Evolutionary conservation across 2,888 invertebrate genomes (phyloP).

Genomic region (Melitaea athalia): DNA sequence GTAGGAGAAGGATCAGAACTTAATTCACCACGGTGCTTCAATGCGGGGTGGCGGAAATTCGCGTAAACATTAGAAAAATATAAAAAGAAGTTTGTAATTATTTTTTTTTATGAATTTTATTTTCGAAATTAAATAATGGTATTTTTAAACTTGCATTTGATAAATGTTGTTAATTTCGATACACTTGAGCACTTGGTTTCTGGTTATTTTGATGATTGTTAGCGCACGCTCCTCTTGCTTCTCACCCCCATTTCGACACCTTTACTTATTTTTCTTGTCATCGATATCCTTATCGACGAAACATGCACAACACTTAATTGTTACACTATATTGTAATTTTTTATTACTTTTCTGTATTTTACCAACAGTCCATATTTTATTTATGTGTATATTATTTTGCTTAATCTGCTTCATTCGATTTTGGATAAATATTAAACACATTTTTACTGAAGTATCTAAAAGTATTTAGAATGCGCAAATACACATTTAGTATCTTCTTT

Average conservation of each 20-base stretch:
- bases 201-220: conserved; percentile 69
- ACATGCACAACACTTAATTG: conserved; percentile 23
- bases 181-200: conserved; percentile 2
- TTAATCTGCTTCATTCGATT: conserved; percentile 9
- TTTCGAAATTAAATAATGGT: too few relatives aligned
- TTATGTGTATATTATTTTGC: conserved; percentile 17
- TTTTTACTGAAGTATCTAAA: neutral
- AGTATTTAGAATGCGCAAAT: neutral
- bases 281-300: conserved; percentile 3
- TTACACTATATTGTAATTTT: conserved; percentile 8
- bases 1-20: too few relatives aligned
- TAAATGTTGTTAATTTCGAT: neutral
- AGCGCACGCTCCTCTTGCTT: conserved; percentile 79
- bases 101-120: too few relatives aligned
- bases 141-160: neutral
- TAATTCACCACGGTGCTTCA: too few relatives aligned
- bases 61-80: too few relatives aligned
- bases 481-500: too few relatives aligned
- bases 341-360: conserved; percentile 1
- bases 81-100: too few relatives aligned
- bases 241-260: conserved; percentile 47
- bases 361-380: neutral
- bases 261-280: conserved; percentile 25
- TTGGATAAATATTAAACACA: neutral
- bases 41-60: too few relatives aligned